These are phyloP conservation scores for Drosophila kanapiae DNA, from an alignment of 1,140 invertebrate species.

Conservation along the genomic window DNA sequence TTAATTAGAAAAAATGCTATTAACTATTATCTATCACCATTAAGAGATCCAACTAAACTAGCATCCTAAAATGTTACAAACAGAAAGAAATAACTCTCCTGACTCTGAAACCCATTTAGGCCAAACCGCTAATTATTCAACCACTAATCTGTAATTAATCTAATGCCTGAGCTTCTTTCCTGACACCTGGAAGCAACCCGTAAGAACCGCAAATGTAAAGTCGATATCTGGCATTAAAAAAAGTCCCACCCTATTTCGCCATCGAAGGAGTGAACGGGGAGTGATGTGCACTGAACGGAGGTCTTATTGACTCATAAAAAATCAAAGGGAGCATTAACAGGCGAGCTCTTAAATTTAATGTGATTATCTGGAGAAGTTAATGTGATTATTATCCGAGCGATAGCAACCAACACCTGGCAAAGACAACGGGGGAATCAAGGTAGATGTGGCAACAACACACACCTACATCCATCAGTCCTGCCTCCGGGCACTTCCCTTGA, in stretches of 20 bases:
- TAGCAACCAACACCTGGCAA: slow-evolving; percentile 46
- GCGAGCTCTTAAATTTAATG: slow-evolving; percentile 70
- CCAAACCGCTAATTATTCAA: slow-evolving; percentile 54
- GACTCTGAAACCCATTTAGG: slow-evolving; percentile 41
- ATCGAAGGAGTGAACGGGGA: slow-evolving; percentile 22
- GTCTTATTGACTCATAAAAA: slow-evolving; percentile 67
- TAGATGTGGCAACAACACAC: slow-evolving; percentile 37
- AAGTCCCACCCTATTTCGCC: neutral
- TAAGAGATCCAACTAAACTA: neutral
- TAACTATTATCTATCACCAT: slow-evolving; percentile 3
- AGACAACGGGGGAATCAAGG: slow-evolving; percentile 21
- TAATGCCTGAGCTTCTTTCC: slow-evolving; percentile 24
- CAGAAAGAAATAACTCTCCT: slow-evolving; percentile 8
- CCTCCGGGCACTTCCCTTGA: slow-evolving; percentile 33
- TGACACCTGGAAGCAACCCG: slow-evolving; percentile 9
- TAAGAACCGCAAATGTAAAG: slow-evolving; percentile 21
- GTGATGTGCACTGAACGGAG: slow-evolving; percentile 11
- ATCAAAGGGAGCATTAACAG: slow-evolving; percentile 58
- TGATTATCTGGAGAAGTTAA: slow-evolving; percentile 78
- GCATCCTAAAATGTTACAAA: neutral
- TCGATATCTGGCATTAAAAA: slow-evolving; percentile 7
- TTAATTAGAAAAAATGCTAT: neutral
- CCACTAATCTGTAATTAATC: slow-evolving; percentile 66
- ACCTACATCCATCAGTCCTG: slow-evolving; percentile 33
- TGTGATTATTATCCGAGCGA: slow-evolving; percentile 71